Evolutionary conservation across 2,888 invertebrate genomes (phyloP).

Genomic region (Cataglyphis altisquamis): DNA sequence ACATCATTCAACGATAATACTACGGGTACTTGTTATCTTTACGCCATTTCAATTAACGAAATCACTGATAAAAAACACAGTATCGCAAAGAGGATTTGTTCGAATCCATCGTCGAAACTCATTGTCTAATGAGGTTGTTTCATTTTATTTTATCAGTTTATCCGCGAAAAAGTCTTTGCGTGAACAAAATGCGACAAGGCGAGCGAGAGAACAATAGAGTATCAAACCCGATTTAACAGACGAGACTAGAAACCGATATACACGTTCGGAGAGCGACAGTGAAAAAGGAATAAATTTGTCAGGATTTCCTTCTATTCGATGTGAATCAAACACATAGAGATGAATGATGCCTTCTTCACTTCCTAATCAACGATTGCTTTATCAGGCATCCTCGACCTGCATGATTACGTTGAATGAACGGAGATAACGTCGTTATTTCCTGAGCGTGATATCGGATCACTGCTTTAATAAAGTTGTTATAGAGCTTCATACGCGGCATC

Average conservation of each 20-base stretch:
- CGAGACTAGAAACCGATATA: constrained; percentile 38
- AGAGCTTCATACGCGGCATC: constrained; percentile 39
- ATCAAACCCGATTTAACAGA: constrained; percentile 29
- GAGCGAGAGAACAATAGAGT: constrained; percentile 33
- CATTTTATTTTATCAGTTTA: not conserved
- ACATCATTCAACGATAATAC: not conserved
- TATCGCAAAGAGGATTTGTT: not conserved
- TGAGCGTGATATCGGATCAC: constrained; percentile 67
- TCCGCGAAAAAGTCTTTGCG: not conserved
- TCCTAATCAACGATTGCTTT: constrained; percentile 67
- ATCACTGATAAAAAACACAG: not conserved
- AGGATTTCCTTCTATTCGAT: constrained; percentile 32
- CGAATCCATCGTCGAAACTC: not conserved
- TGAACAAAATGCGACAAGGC: not conserved
- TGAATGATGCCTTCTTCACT: constrained; percentile 31
- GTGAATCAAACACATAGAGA: not conserved
- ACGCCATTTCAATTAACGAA: not conserved
- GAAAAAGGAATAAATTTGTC: constrained; percentile 46
- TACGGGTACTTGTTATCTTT: not conserved
- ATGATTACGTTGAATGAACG: constrained; percentile 70
- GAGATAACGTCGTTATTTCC: constrained; percentile 69
- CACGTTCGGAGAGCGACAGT: not conserved
- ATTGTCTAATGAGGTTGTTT: not conserved
- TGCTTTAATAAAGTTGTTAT: constrained; percentile 70
- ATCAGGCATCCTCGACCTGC: constrained; percentile 60